Percentiles rank a stretch among this genome's conserved stretches.
Conservation (phyloP, 2,113 vertebrate species). For the Erythrocercus mccallii region DNA sequence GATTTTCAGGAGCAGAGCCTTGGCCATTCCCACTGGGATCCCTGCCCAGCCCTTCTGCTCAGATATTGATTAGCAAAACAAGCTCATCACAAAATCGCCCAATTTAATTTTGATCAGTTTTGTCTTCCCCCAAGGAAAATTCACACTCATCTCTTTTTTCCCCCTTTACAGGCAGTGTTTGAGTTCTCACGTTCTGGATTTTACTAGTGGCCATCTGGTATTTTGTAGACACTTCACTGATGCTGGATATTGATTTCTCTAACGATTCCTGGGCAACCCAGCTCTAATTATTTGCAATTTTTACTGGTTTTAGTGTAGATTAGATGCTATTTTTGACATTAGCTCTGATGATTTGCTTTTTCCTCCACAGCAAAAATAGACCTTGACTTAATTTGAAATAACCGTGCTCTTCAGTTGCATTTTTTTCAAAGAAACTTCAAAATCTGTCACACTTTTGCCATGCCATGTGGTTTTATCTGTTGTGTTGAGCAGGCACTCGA, state of each 20-base stretch:
- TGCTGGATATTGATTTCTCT: background rate
- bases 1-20: background rate
- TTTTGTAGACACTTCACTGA: background rate
- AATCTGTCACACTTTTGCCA: fast-evolving
- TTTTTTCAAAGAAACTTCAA: background rate
- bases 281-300: background rate
- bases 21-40: background rate
- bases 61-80: background rate
- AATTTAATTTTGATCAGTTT: background rate
- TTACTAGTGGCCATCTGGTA: slow-evolving; percentile 13
- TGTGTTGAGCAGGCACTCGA: background rate
- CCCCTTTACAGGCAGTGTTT: background rate
- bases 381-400: background rate
- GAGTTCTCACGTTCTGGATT: background rate
- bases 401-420: too few species aligned
- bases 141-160: background rate
- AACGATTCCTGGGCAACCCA: background rate
- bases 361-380: background rate
- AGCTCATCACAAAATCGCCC: background rate
- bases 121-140: background rate
- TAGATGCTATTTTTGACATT: background rate
- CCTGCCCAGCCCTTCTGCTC: background rate
- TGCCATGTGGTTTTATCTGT: fast-evolving
- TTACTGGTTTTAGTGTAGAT: background rate
- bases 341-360: background rate